Base-by-base conservation (phyloP, 1,140 invertebrate species). In the Phortica variegata region DNA sequence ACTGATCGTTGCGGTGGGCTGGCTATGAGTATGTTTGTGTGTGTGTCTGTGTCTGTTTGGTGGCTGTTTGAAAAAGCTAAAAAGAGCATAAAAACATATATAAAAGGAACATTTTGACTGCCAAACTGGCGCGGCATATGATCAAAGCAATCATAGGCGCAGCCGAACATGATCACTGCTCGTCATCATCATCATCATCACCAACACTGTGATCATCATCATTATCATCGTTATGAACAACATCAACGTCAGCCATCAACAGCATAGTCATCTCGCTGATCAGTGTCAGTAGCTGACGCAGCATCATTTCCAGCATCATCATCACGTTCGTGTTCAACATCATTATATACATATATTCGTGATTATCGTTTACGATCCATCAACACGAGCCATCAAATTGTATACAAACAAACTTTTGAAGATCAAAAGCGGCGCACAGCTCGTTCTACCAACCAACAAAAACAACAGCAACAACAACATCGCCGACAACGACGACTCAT, bases 351-450 rank as follows among this genome's bases (percentile, higher is more conserved):
- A n/a, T n/a, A n/a, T n/a, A n/a, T n/a, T n/a, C n/a, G n/a, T n/a
- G n/a, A n/a, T 66, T 58, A 56, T 68, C 65, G 62, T 71, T 71
- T 70, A 71, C 61, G 66, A 66, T 70, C 66, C 66, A 71, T 71
- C 66, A 71, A 71, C 66, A 71, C 66, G 61, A 71, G 60, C 66
- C 66, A 71, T 71, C 66, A 71, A 71, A 71, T 71, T 71, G 66
- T 71, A 71, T 71, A 71, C 66, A 71, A 71, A 71, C 66, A 71
- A 71, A 70, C 65, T 65, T 63, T 52, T 60, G 60, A 70, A 70
- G 66, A 70, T 70, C 66, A 70, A 70, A 70, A 70, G 66, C 63
- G 60, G 21, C 50, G 54, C 62, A 60, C 54, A 60, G 23, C 23
- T 26, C 5, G 5, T 26, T 26, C 23, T 10, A 26, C n/a, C n/a